These are phyloP conservation scores for Noctua janthe DNA, from an alignment of 2,888 invertebrate genomes.

Conservation along the genomic window DNA sequence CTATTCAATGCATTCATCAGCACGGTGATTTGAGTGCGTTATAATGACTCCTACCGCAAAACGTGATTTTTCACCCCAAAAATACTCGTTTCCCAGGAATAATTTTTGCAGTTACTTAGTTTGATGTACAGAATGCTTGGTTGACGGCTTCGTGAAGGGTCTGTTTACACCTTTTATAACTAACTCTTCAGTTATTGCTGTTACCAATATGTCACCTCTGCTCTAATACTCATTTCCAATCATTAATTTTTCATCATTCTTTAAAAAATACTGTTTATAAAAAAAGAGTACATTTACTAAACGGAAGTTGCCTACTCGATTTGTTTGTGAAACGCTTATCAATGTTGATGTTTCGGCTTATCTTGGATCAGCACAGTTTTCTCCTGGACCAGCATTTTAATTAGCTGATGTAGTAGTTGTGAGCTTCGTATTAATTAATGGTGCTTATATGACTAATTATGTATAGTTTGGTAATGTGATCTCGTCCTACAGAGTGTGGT, in stretches of 20 bases:
- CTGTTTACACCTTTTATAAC: no score
- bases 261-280: background rate
- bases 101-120: no score
- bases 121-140: no score
- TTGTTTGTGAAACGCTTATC: conserved; percentile 23
- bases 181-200: no score
- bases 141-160: no score
- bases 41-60: no score
- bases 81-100: no score
- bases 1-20: no score
- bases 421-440: conserved; percentile 27
- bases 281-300: background rate
- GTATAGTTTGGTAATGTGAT: background rate
- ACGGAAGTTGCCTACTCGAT: conserved; percentile 4
- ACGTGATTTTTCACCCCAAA: no score
- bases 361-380: conserved; percentile 43
- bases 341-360: conserved; percentile 46
- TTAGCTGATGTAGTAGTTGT: conserved; percentile 26
- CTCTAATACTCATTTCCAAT: background rate
- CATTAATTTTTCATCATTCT: background rate
- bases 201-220: no score
- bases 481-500: no score
- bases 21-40: no score
- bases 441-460: conserved; percentile 21
- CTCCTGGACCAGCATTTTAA: conserved; percentile 53